Evolutionary conservation across 1,140 invertebrate genomes (phyloP), one percentile per base, ranked within the genome.

Genomic region (Gonatopus flavifemur): DNA sequence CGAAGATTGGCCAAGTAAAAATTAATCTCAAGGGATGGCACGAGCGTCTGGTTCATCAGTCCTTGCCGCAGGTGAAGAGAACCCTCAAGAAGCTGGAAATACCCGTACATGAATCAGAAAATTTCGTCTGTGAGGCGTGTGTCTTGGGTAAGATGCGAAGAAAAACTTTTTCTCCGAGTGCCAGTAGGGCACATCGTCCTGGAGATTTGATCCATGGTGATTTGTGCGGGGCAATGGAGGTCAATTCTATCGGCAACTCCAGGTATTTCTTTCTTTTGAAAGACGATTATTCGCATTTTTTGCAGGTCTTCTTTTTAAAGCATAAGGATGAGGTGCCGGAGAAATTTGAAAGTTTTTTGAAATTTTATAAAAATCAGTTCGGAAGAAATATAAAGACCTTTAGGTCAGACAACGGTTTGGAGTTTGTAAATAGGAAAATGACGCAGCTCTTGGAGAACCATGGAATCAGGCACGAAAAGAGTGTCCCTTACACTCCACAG

Each of bases 31-130:
- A 67, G 19, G 36, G 63, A 22, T 76, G 75, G 74, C 70, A 76
- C 48, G 42, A 72, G 55, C 59, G 52, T 40, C 38, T 78, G n/a
- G 66, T 61, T 0, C 72, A 78, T 53, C 67, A 77, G 54, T 77
- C 72, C 45, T 56, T 66, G 6, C n/a, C 37, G 6, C 62, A 71
- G 13, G 66, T 76, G 5, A 70, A 55, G 54, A 45, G 59, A 7
- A 32, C 67, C 2, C 48, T 74, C 7, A 33, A 49, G 30, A 62
- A 60, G 43, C 51, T 59, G 13, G 60, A 71, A n/a, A 58, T 70
- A 49, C 21, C 50, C 13, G 45, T 70, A 2, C 55, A 62, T 9
- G 28, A 54, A 32, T n/a, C n/a, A n/a, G 32, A 42, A 18, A 47
- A 66, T 15, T 16, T 42, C 19, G 36, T 50, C 4, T 53, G 47